phyloP scores from a whole-genome alignment of 1,140 invertebrate species.

The Heterodera carotae region DNA sequence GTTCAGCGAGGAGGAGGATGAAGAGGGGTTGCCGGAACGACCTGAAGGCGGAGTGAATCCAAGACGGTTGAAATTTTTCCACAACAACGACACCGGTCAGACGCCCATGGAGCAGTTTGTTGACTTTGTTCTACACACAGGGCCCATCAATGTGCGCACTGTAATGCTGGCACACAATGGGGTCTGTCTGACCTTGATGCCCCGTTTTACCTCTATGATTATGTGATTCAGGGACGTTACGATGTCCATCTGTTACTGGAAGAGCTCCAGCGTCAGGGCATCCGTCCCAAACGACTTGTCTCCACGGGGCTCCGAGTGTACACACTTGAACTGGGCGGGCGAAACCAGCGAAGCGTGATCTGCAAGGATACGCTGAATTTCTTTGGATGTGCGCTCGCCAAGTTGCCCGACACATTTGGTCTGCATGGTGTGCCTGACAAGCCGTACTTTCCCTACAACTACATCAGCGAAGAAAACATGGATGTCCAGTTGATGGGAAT shows the following conservation, averaged over 20 bases:
- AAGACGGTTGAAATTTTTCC: background rate
- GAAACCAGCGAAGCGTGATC: background rate
- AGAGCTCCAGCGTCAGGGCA: background rate
- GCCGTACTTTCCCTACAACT: slow-evolving; percentile 17
- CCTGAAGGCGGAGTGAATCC: background rate
- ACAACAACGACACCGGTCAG: background rate
- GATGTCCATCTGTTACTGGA: background rate
- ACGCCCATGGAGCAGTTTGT: background rate
- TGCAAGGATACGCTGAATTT: slow-evolving; percentile 31
- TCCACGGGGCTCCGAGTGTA: background rate
- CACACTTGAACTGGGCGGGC: background rate
- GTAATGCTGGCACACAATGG: background rate
- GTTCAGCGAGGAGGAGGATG: background rate
- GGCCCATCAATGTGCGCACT: background rate
- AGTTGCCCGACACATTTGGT: slow-evolving; percentile 1
- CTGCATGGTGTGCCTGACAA: slow-evolving; percentile 12
- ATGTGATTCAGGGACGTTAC: background rate
- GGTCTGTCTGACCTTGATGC: too few relatives aligned
- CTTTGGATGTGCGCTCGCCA: slow-evolving; percentile 14
- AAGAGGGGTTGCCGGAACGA: background rate
- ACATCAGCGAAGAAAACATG: background rate
- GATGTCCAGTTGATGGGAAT: background rate
- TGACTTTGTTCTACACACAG: background rate
- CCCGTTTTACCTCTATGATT: too few relatives aligned
- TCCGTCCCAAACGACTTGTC: background rate